Conservation (phyloP, 1,140 invertebrate genomes). For the Parapsyche elsis region DNA sequence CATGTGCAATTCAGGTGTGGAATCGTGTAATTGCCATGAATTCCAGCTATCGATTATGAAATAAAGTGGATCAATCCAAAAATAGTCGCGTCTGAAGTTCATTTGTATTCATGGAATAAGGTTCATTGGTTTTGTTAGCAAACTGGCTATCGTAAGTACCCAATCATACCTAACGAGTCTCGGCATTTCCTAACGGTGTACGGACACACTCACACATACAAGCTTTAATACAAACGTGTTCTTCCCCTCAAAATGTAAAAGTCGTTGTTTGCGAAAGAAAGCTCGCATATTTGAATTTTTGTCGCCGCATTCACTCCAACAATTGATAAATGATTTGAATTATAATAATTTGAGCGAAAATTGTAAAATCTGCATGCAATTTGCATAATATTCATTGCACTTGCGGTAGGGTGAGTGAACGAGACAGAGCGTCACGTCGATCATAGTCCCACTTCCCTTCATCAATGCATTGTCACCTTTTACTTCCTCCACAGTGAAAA, state of each 20-base stretch:
- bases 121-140: conserved; percentile 35
- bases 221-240: background rate
- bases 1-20: background rate
- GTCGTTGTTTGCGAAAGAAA: background rate
- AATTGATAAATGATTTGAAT: conserved; percentile 24
- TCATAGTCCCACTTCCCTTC: conserved; percentile 28
- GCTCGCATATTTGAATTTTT: too few species aligned
- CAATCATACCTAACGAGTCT: conserved; percentile 31
- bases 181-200: conserved; percentile 6
- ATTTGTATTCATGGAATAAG: conserved; percentile 39
- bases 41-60: conserved; percentile 31
- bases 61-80: conserved; percentile 40
- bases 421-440: conserved; percentile 17
- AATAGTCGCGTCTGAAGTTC: conserved; percentile 13
- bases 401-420: conserved; percentile 6
- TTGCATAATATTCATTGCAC: conserved; percentile 10
- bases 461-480: conserved; percentile 39
- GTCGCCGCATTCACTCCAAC: too few species aligned
- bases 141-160: conserved; percentile 25
- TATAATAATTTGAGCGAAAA: conserved; percentile 15
- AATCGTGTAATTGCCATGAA: conserved; percentile 27
- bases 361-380: conserved; percentile 8
- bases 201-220: background rate
- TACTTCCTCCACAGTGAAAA: conserved; percentile 1
- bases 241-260: background rate